A percentile compares a stretch with the other conserved stretches of the same genome.
phyloP scores from a whole-genome alignment of 2,888 invertebrate genomes.

The Stratiomys singularior region DNA sequence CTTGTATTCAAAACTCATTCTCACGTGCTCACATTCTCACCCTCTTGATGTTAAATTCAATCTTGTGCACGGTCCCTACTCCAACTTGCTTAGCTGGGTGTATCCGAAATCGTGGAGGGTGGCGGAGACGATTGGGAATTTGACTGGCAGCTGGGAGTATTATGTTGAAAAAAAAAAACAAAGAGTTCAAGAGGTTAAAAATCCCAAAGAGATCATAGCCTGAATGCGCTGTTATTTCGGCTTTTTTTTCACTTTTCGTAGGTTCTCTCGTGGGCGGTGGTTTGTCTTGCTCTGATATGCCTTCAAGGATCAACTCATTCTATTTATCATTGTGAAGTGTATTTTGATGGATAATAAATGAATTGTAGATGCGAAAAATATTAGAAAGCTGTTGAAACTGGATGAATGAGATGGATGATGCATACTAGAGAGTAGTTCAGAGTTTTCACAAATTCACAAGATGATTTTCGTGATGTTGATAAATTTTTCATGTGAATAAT shows the following conservation, averaged over 20 bases:
- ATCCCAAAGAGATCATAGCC: not conserved
- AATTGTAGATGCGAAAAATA: slow-evolving; percentile 24
- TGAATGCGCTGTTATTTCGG: not conserved
- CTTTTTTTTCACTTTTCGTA: not conserved
- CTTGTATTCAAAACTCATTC: not conserved
- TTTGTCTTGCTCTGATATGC: slow-evolving; percentile 7
- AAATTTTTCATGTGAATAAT: too few relatives aligned
- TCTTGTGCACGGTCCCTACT: too few relatives aligned
- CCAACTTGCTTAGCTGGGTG: too few relatives aligned
- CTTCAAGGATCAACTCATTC: slow-evolving; percentile 10
- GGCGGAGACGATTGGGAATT: not conserved
- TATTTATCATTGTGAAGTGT: slow-evolving; percentile 18
- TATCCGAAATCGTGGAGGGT: not conserved
- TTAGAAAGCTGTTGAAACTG: too few relatives aligned
- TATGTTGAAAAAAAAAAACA: not conserved
- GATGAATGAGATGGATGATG: too few relatives aligned
- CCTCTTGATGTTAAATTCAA: not conserved
- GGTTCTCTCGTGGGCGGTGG: not conserved
- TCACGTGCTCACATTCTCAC: not conserved
- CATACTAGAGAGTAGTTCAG: too few relatives aligned
- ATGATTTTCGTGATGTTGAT: too few relatives aligned
- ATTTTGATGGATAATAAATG: slow-evolving; percentile 17
- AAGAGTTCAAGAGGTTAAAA: slow-evolving; percentile 13
- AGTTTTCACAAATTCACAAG: too few relatives aligned
- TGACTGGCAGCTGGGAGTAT: not conserved